These are phyloP conservation scores for Synaphobranchus kaupii DNA, from an alignment of 2,797 vertebrate genomes.

Conservation along the genomic window DNA sequence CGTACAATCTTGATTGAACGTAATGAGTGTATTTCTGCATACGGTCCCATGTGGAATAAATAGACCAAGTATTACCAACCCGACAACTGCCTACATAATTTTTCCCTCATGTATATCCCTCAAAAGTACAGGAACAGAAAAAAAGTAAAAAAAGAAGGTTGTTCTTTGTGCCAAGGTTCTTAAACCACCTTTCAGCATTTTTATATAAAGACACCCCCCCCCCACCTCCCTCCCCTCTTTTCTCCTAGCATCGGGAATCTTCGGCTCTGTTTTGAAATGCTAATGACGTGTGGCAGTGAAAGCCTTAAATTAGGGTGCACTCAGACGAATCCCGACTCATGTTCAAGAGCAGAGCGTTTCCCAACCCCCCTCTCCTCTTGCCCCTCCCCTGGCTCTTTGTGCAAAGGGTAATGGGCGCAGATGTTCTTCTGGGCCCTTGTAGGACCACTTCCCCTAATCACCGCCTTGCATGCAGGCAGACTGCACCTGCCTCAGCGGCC, in stretches of 20 bases:
- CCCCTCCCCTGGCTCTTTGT: conserved; percentile 61
- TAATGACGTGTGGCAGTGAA: conserved; percentile 73
- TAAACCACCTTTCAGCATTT: not conserved
- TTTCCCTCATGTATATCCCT: not conserved
- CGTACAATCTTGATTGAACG: not conserved
- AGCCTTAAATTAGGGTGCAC: conserved; percentile 74
- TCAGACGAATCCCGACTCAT: conserved; percentile 67
- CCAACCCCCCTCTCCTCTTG: conserved; percentile 38
- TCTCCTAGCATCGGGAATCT: conserved; percentile 57
- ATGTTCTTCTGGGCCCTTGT: conserved; percentile 81
- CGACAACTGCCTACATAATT: not conserved
- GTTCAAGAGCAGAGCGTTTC: conserved; percentile 60
- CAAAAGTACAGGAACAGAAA: not conserved
- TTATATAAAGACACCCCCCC: conserved; percentile 8
- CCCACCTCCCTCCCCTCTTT: conserved; percentile 15
- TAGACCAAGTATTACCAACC: not conserved
- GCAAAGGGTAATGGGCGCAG: conserved; percentile 79
- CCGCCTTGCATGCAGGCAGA: conserved; percentile 72
- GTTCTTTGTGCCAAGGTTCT: conserved; percentile 18
- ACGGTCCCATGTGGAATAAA: not conserved
- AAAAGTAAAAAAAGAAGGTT: not conserved
- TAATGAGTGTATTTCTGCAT: not conserved
- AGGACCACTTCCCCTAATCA: conserved; percentile 80
- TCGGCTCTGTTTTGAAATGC: conserved; percentile 74
- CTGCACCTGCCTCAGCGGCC: conserved; percentile 81